A percentile compares a stretch with the other conserved stretches of the same genome.
phyloP scores from a whole-genome alignment of 2,888 invertebrate species.

The Chrysodeixis includens region DNA sequence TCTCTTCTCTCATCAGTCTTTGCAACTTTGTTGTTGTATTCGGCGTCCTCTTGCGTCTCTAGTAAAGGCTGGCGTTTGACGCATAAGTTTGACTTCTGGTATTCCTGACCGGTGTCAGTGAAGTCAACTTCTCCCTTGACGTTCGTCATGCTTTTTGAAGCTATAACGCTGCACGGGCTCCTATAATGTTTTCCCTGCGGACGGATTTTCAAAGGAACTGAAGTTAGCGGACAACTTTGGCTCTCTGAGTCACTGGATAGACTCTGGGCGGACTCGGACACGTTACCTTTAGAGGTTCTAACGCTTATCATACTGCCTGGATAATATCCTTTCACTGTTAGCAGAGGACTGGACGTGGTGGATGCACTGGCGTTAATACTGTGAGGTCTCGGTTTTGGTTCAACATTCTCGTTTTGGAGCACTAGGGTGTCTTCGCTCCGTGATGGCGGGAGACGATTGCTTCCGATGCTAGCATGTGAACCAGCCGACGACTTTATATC shows the following conservation, averaged over 20 bases:
- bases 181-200: conserved; percentile 82
- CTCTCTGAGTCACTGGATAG: conserved; percentile 91
- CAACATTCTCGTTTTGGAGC: conserved; percentile 77
- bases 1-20: conserved; percentile 82
- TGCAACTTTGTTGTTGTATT: conserved; percentile 86
- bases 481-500: conserved; percentile 78
- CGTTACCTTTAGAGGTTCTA: conserved; percentile 89
- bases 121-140: conserved; percentile 88
- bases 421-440: conserved; percentile 94
- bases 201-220: conserved; percentile 89
- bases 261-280: conserved; percentile 91
- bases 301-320: conserved; percentile 91
- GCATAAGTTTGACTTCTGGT: conserved; percentile 73
- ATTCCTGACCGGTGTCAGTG: conserved; percentile 82
- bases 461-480: conserved; percentile 81
- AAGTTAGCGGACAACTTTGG: conserved; percentile 87
- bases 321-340: conserved; percentile 90
- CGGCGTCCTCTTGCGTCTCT: conserved; percentile 81
- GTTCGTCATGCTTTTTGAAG: conserved; percentile 90
- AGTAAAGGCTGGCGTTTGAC: conserved; percentile 87
- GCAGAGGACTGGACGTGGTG: conserved; percentile 92
- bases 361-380: conserved; percentile 90
- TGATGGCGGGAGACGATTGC: conserved; percentile 91
- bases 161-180: conserved; percentile 80
- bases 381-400: conserved; percentile 88